A percentile compares a stretch with the other conserved stretches of the same genome.
phyloP scores from a whole-genome alignment of 1,140 invertebrate genomes.

The Potamilus streckersoni region DNA sequence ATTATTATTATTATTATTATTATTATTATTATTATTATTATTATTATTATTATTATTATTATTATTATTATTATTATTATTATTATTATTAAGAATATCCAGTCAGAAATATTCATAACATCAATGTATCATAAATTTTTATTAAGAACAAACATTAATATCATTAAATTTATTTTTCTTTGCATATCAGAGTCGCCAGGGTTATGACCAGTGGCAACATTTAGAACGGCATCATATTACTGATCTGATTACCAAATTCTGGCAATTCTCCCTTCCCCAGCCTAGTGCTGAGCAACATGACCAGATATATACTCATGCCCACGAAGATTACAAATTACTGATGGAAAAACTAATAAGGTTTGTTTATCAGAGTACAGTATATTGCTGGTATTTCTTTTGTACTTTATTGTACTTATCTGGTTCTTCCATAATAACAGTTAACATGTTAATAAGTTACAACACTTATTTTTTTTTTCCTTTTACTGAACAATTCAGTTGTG shows the following conservation, averaged over 20 bases:
- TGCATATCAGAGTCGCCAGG: conserved; percentile 44
- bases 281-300: conserved; percentile 20
- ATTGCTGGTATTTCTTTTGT: not conserved
- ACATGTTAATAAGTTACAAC: too few species aligned
- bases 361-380: not conserved
- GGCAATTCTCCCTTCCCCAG: conserved; percentile 50
- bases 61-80: too few species aligned
- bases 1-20: too few species aligned
- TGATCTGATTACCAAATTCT: conserved; percentile 58
- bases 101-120: too few species aligned
- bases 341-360: conserved; percentile 52
- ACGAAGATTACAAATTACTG: conserved; percentile 52
- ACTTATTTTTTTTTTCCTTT: too few species aligned
- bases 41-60: too few species aligned
- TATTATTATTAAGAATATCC: too few species aligned
- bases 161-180: not conserved
- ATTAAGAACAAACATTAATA: too few species aligned
- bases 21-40: too few species aligned
- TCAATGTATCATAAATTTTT: too few species aligned
- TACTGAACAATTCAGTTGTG: too few species aligned
- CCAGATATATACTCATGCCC: conserved; percentile 8
- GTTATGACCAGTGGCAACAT: conserved; percentile 59
- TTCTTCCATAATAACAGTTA: not conserved
- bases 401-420: not conserved
- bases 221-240: conserved; percentile 50